Base-by-base conservation (phyloP, 2,113 vertebrate species). In the Hippocampus comes region DNA sequence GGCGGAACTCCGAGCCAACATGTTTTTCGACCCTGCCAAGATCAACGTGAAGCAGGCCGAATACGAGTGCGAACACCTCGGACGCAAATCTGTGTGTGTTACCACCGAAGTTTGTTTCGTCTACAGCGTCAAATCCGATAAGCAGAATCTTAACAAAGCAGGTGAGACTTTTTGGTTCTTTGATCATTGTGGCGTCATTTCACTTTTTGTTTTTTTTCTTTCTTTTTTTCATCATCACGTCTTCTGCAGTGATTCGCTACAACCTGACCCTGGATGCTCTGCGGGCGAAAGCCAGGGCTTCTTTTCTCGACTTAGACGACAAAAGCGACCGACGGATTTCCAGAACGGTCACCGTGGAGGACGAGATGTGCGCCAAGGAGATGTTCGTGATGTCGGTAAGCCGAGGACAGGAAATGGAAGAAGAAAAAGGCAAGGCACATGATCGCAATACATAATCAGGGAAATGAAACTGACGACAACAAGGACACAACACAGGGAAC, bases 1-100 rank as follows among this genome's bases (percentile, higher is more conserved):
- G 67, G 97, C 95, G 51, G 93, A 96, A 77, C 93, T 99, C 66
- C 91, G 79, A 67, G 93, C 93, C 82, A 89, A 90, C 64, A 95
- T 97, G 94, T 91, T 86, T 4, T 99, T 98, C 79, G 76, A 89
- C 11, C 94, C 95, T 0, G 89, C 78, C 59, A 96, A 94, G 86
- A 96, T 99, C 84, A 97, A 97, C 83, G 92, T 98, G 71, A 94
- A 98, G 77, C 94, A 96, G 90, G 80, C 94, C 78, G 94, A 94
- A 38, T 93, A 94, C 78, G 94, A 94, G 41, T 98, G 96, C 76
- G 87, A 77, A 12, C 76, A 92, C 20, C 86, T 88, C 0, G 90
- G 84, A 71, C 93, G 87, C 63, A 91, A 86, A 67, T 95, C 93
- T 0, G 91, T 93, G 55, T 98, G 95, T 64, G 95, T 98, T 82